Evolutionary conservation across 2,797 vertebrate species (phyloP).

Genomic region (Poecilia velifera): DNA sequence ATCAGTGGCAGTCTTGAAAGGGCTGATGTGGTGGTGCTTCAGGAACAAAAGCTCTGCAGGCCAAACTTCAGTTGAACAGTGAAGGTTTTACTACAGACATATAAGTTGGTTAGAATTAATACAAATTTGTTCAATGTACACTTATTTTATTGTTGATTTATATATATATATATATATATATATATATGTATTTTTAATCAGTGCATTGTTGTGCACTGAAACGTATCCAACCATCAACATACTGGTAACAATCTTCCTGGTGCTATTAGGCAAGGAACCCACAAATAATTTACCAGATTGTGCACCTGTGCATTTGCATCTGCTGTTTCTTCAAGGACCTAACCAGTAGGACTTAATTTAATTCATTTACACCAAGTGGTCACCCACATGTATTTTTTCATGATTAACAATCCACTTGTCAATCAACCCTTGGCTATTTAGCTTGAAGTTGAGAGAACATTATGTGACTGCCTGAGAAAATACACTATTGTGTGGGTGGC

Average conservation of each 20-base stretch:
- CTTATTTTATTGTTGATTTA: background rate
- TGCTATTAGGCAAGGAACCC: no score
- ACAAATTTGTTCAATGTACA: background rate
- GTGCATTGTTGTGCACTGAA: no score
- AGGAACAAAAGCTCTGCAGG: no score
- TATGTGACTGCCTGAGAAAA: slow-evolving; percentile 44
- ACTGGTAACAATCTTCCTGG: no score
- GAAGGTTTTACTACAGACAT: no score
- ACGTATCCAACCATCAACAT: no score
- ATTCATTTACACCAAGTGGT: slow-evolving; percentile 14
- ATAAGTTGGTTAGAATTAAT: background rate
- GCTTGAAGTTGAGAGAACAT: slow-evolving; percentile 25
- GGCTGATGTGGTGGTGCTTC: no score
- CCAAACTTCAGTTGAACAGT: no score
- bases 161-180: no score
- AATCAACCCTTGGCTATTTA: slow-evolving; percentile 15
- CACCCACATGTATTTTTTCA: slow-evolving; percentile 2
- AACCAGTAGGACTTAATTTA: slow-evolving; percentile 28
- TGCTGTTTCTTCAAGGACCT: background rate
- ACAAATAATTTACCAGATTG: background rate
- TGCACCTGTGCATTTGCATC: background rate
- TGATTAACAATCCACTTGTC: slow-evolving; percentile 27
- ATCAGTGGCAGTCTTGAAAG: no score
- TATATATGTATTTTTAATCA: no score
- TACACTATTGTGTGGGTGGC: slow-evolving; percentile 39